These are phyloP conservation scores for Orestias chungarensis DNA, from an alignment of 2,797 vertebrate species.

Conservation along the genomic window DNA sequence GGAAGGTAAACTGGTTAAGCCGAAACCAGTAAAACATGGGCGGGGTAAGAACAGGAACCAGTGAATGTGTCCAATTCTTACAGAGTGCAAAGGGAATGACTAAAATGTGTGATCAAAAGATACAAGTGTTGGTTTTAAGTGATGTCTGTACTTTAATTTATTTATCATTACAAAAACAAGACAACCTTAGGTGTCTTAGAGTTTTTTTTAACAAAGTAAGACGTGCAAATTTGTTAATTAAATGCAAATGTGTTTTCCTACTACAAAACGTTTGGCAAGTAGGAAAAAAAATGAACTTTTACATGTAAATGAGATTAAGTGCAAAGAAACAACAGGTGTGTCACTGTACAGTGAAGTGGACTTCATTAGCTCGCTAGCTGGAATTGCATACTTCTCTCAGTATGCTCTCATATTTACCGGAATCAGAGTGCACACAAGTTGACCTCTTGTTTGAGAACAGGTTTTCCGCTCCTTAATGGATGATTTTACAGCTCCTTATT, in stretches of 20 bases:
- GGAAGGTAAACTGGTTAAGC: conserved; percentile 84
- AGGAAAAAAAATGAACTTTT: neutral
- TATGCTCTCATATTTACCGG: conserved; percentile 29
- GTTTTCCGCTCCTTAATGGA: neutral
- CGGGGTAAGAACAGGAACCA: conserved; percentile 70
- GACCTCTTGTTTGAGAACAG: neutral
- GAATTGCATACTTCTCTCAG: conserved; percentile 26
- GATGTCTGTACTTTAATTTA: neutral
- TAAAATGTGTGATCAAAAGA: conserved; percentile 61
- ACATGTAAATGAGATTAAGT: neutral
- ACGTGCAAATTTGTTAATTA: neutral
- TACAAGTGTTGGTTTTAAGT: conserved; percentile 23
- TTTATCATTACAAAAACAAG: neutral
- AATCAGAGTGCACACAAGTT: conserved; percentile 36
- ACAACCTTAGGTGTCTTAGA: neutral
- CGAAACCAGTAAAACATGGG: conserved; percentile 83
- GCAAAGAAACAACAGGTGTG: conserved; percentile 19
- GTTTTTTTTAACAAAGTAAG: neutral
- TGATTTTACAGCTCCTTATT: neutral
- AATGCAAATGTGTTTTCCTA: neutral
- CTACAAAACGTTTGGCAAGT: neutral
- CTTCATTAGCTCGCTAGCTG: conserved; percentile 15
- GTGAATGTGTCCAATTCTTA: conserved; percentile 52
- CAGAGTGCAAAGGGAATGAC: conserved; percentile 56
- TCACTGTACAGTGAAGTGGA: neutral